These are phyloP conservation scores for Melozone crissalis DNA, from an alignment of 2,113 vertebrate genomes.

Conservation along the genomic window DNA sequence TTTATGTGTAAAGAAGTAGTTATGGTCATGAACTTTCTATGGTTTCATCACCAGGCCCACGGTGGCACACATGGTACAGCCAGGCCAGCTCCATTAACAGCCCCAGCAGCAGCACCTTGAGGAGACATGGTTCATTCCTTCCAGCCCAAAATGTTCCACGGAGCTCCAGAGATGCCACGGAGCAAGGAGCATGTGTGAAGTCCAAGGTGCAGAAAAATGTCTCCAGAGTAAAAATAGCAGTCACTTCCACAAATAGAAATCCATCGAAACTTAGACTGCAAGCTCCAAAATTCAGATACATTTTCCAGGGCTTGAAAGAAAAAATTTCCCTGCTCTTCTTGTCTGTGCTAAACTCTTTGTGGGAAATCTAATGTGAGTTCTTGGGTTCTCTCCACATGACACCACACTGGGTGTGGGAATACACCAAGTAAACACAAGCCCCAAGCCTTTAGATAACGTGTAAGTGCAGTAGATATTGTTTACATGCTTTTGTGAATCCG, in stretches of 20 bases:
- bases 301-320: not conserved
- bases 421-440: not conserved
- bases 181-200: not conserved
- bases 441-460: not conserved
- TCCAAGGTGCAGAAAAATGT: not conserved
- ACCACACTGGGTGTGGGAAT: not conserved
- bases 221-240: not conserved
- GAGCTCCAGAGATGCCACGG: not conserved
- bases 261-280: not conserved
- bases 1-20: not conserved
- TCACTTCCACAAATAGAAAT: not conserved
- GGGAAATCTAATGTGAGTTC: not conserved
- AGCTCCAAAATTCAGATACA: not conserved
- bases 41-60: fast-evolving
- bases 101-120: not conserved
- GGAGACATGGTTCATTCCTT: not conserved
- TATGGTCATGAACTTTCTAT: not conserved
- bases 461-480: not conserved
- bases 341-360: not conserved
- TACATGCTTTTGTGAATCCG: not conserved
- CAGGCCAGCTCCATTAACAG: not conserved
- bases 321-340: not conserved
- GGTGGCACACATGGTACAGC: not conserved
- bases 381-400: not conserved
- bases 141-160: not conserved